Conservation (phyloP, 1,140 invertebrate species). For the Tribolium castaneum region DNA sequence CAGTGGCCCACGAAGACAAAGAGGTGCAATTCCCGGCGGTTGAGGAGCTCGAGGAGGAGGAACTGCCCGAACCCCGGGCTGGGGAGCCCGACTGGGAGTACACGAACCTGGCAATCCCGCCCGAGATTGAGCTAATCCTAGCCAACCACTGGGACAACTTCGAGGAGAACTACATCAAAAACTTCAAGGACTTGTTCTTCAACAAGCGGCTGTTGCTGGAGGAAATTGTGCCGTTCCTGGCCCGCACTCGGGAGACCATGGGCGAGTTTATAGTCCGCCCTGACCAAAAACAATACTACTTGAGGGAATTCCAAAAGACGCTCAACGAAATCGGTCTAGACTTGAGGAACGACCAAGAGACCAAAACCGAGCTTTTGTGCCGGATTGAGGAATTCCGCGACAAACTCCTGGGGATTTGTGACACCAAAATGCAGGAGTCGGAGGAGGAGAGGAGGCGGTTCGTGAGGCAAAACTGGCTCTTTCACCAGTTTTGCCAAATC, state of each 20-base stretch:
- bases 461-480: conserved; percentile 67
- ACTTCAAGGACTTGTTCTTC: conserved; percentile 68
- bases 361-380: conserved; percentile 65
- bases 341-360: conserved; percentile 65
- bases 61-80: conserved; percentile 54
- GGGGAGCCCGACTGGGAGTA: conserved; percentile 69
- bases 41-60: conserved; percentile 44
- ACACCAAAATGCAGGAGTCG: conserved; percentile 65
- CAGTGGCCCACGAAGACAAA: conserved; percentile 53
- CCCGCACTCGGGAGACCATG: conserved; percentile 67
- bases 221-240: conserved; percentile 66
- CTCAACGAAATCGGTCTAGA: conserved; percentile 70
- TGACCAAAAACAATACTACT: conserved; percentile 67
- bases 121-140: conserved; percentile 62
- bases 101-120: conserved; percentile 63
- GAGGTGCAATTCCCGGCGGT: conserved; percentile 54
- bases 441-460: conserved; percentile 66
- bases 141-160: conserved; percentile 68
- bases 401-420: conserved; percentile 66
- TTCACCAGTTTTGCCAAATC: conserved; percentile 66
- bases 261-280: conserved; percentile 66
- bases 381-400: conserved; percentile 63
- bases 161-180: conserved; percentile 68
- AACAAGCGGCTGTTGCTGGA: conserved; percentile 66
- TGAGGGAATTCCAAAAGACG: conserved; percentile 67